Percentiles rank a stretch among this genome's conserved stretches.
These are phyloP conservation scores for Chionoecetes opilio DNA, from an alignment of 1,140 invertebrate species.

Conservation along the genomic window DNA sequence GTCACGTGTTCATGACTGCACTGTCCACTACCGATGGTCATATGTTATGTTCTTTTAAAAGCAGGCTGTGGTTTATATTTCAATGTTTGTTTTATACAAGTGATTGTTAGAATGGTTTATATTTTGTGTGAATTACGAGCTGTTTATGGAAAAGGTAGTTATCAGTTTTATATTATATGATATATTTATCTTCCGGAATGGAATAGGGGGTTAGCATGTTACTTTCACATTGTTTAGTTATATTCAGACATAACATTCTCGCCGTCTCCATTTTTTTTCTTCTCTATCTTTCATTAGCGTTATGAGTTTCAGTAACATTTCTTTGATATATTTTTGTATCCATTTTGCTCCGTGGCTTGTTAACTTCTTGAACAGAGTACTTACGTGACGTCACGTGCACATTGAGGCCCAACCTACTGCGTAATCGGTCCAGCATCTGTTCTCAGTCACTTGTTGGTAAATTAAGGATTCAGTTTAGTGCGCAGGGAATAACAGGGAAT, in stretches of 20 bases:
- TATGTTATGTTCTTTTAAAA: no score
- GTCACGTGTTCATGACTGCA: no score
- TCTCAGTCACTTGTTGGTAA: constrained; percentile 57
- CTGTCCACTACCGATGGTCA: no score
- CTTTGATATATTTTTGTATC: no score
- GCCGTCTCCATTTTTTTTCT: neutral
- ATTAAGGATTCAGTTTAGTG: constrained; percentile 45
- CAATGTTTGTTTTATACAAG: no score
- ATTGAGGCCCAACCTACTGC: constrained; percentile 16
- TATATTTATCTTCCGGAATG: no score
- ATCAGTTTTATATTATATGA: no score
- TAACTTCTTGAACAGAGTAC: neutral
- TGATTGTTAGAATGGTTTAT: no score
- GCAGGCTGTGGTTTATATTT: no score
- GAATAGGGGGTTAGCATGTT: neutral
- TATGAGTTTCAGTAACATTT: neutral
- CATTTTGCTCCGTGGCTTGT: neutral
- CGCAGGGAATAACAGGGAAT: constrained; percentile 24
- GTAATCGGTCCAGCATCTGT: constrained; percentile 49
- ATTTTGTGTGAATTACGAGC: no score
- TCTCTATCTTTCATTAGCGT: neutral
- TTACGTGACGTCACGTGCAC: neutral
- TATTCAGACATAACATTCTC: neutral
- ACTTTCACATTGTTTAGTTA: neutral
- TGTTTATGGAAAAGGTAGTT: no score